Evolutionary conservation across 2,797 vertebrate genomes (phyloP).

Genomic region (Rhabdophis nuchalis): DNA sequence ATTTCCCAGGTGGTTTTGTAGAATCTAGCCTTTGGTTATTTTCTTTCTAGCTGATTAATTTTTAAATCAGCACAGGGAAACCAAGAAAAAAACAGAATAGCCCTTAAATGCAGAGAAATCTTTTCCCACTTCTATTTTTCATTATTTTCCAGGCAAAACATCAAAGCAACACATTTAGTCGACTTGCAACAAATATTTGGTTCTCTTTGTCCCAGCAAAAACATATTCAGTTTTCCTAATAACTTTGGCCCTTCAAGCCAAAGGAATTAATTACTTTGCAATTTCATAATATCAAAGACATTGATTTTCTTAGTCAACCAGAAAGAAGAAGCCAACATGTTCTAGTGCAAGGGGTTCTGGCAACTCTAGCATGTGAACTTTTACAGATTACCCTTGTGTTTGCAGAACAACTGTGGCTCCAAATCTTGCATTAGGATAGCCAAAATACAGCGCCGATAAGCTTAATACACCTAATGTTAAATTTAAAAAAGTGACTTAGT

Average conservation of each 20-base stretch:
- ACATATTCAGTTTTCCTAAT: not conserved
- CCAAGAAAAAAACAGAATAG: not conserved
- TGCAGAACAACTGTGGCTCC: not conserved
- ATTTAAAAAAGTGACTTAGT: not conserved
- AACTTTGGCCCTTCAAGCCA: not conserved
- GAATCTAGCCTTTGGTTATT: not conserved
- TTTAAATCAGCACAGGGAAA: not conserved
- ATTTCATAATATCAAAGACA: not conserved
- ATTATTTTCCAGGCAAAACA: not conserved
- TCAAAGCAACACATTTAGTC: not conserved
- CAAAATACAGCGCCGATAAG: not conserved
- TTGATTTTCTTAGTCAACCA: not conserved
- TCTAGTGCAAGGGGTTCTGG: not conserved
- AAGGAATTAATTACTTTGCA: not conserved
- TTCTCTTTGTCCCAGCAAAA: slow-evolving; percentile 9
- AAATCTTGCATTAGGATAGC: not conserved
- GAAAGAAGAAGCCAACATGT: no score
- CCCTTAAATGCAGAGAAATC: not conserved
- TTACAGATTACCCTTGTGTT: not conserved
- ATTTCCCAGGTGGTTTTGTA: not conserved
- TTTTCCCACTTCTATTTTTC: not conserved
- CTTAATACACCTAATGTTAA: not conserved
- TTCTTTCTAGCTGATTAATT: not conserved
- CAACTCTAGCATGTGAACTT: not conserved
- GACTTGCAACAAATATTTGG: not conserved